Conservation (phyloP, 2,113 vertebrate species). For the Ondatra zibethicus region DNA sequence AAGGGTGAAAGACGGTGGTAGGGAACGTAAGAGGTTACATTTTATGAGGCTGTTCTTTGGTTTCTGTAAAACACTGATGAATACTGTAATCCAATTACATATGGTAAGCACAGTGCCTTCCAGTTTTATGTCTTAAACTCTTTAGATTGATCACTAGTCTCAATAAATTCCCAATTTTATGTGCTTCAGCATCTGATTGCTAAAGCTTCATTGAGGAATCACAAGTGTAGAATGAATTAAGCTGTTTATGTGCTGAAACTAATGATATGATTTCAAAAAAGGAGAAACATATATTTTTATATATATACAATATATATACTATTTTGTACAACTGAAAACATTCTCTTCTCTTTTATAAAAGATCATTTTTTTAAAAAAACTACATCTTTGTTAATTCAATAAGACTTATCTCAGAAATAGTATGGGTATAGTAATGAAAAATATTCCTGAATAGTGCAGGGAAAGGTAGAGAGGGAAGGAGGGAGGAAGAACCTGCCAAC, state of each 20-base stretch:
- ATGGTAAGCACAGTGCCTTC: neutral
- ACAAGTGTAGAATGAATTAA: neutral
- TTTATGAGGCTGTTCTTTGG: neutral
- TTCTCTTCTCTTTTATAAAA: neutral
- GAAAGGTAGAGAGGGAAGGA: too few relatives aligned
- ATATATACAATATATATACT: neutral
- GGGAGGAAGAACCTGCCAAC: neutral
- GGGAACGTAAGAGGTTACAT: neutral
- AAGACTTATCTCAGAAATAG: neutral
- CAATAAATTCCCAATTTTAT: neutral
- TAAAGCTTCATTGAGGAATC: neutral
- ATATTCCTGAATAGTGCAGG: neutral
- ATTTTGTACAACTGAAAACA: neutral
- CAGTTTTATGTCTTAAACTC: neutral
- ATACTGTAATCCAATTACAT: neutral
- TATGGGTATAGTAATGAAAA: neutral
- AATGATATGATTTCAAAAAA: slow-evolving; percentile 25
- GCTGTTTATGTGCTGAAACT: neutral
- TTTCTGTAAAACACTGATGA: neutral
- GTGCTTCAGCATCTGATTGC: neutral
- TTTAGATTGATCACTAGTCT: neutral
- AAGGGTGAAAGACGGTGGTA: neutral
- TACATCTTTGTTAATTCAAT: neutral
- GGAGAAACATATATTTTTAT: neutral
- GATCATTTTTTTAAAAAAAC: neutral